A percentile compares a stretch with the other conserved stretches of the same genome.
phyloP scores from a whole-genome alignment of 2,888 invertebrate genomes.

The Apotomis capreana region DNA sequence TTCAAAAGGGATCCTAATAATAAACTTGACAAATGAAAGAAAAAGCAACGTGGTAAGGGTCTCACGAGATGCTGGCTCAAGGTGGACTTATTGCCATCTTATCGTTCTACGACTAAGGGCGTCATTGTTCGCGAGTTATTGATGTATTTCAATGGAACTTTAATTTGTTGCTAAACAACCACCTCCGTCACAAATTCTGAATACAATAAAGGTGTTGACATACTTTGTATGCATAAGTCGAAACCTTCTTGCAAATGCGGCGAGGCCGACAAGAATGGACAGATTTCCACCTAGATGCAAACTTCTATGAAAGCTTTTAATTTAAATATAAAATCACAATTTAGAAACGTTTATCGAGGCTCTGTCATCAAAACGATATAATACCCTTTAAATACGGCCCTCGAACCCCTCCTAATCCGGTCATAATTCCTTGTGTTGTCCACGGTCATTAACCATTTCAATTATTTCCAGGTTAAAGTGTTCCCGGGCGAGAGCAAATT shows the following conservation, averaged over 20 bases:
- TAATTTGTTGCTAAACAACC: neutral
- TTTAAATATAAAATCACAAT: neutral
- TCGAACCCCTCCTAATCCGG: conserved; percentile 2
- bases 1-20: no score
- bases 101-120: neutral
- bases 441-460: conserved; percentile 8
- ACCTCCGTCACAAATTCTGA: neutral
- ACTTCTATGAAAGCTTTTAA: neutral
- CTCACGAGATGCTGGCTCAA: neutral
- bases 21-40: no score
- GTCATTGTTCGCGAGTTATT: neutral
- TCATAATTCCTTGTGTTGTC: neutral
- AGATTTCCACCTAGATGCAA: conserved; percentile 5
- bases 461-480: conserved; percentile 86
- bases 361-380: conserved; percentile 16
- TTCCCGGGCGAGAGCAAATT: conserved; percentile 90
- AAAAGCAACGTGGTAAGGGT: neutral
- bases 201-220: conserved; percentile 7
- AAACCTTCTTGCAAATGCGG: neutral
- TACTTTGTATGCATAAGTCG: conserved; percentile 8
- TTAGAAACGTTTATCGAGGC: conserved; percentile 1
- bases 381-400: neutral
- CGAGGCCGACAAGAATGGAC: neutral
- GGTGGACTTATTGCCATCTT: neutral
- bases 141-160: neutral